Base-by-base conservation (phyloP, 2,888 invertebrate genomes). In the Sesamia inferens region DNA sequence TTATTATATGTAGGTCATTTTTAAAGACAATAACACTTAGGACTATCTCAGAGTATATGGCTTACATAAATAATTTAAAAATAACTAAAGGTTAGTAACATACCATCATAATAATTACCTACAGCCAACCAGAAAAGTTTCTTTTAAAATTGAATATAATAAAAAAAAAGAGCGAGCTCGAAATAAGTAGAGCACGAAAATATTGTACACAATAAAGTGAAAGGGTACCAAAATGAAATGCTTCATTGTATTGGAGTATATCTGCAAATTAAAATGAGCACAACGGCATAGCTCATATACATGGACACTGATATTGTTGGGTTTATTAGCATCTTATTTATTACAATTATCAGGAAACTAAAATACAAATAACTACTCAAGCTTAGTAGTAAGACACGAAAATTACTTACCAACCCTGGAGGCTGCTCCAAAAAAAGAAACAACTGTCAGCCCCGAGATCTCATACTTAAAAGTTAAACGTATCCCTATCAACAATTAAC, bases 151-250 rank as follows among this genome's bases (percentile, higher is more conserved):
- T 67, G 59, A 73, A 72, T 74, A 66, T 72, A 80, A 78, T 82
- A 88, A 88, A 88, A 88, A 88, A 88, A 91, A 88, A 88, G 79
- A 87, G 85, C 85, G 89, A 92, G 89, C 90, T 88, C 79, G 79
- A 86, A 93, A 87, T 95, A 96, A 95, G 96, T 96, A 94, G 96
- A 96, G 95, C 96, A 96, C 94, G 93, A 94, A 95, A 94, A 93
- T 93, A 93, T 89, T 93, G 92, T 93, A 93, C 92, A 93, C 93
- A 93, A 93, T 93, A 92, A 96, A 96, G 96, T 96, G 96, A 96
- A 96, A 96, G 96, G 96, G 93, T 94, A 91, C 91, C 90, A 87
- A 93, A 92, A 90, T 86, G 84, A 88, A 90, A 88, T 86, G 85
- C 86, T 79, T 87, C 85, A 86, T 88, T 89, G 87, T 87, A 82